Evolutionary conservation across 2,797 vertebrate species (phyloP), one percentile per base, ranked within the genome.

Genomic region (Danio kyathit): DNA sequence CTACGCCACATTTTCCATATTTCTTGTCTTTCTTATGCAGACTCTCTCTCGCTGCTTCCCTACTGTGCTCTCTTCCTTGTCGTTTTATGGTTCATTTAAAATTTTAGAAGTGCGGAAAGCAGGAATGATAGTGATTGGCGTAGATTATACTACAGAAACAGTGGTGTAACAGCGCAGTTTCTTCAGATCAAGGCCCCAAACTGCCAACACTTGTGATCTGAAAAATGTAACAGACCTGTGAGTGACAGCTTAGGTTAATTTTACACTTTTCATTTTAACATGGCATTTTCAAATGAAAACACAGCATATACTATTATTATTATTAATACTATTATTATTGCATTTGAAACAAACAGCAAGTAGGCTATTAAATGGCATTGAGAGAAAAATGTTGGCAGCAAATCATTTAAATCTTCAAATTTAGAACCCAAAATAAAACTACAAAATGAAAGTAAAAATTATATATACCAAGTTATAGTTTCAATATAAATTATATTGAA

Each of bases 41-140:
- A 8, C 67, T 54, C 13, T 6, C 19, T 51, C 16, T 54, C n/a
- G 54, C 3, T 46, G 10, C 7, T 44, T 21, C 40, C 40, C 52
- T 56, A 44, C 52, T 17, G 54, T 73, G 59, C 21, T 57, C 46
- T 44, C 40, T 52, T 72, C 61, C 51, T 70, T 61, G 12, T 63
- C 70, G 60, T 82, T 81, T 85, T 73, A 77, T 54, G 77, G 61
- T 67, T 81, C 75, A 74, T 77, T 85, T 84, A 59, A 79, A 80
- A 70, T 67, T 82, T 59, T 83, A 75, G 67, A 43, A 10, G 41
- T 48, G 46, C 49, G 67, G 72, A 71, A 64, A 61, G 21, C 11
- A 60, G 5, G n/a, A 60, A 57, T 17, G n/a, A 17, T 57, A n/a
- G 21, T 65, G 64, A 19, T 9, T 49, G 59, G 16, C 54, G 48